Evolutionary conservation across 2,797 vertebrate species (phyloP).

Genomic region (Liparis tanakae): DNA sequence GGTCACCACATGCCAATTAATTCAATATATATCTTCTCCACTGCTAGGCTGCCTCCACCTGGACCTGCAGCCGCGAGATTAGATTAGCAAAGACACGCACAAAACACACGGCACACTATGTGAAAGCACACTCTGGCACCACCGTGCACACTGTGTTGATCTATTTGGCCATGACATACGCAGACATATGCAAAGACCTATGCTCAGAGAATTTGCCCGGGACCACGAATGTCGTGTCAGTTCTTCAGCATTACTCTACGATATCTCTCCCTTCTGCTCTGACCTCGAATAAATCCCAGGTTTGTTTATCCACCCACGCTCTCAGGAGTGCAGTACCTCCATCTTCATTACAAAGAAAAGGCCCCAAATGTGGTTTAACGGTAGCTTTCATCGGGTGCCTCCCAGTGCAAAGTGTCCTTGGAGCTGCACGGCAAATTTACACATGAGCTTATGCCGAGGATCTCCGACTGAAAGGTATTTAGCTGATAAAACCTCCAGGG

Average conservation of each 20-base stretch:
- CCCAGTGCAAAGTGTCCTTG: conserved; percentile 22
- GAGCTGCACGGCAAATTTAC: conserved; percentile 48
- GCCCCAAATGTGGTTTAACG: conserved; percentile 59
- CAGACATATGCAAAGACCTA: not conserved
- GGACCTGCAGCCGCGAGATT: conserved; percentile 27
- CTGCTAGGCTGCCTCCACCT: conserved; percentile 26
- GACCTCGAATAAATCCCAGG: conserved; percentile 13
- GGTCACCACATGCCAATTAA: conserved; percentile 65
- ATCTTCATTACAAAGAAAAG: conserved; percentile 67
- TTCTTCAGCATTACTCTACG: not conserved
- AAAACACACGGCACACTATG: not conserved
- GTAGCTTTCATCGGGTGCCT: conserved; percentile 59
- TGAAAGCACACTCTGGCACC: conserved; percentile 7
- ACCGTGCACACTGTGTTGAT: not conserved
- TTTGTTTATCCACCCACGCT: conserved; percentile 49
- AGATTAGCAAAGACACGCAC: conserved; percentile 9
- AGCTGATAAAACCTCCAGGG: conserved; percentile 60
- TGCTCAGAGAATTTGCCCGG: not conserved
- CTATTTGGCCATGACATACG: not conserved
- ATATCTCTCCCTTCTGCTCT: not conserved
- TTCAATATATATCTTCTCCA: conserved; percentile 56
- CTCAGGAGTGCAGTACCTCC: conserved; percentile 50
- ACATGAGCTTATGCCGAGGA: conserved; percentile 47
- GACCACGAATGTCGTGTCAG: not conserved
- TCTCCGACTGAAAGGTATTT: conserved; percentile 64